Base-by-base conservation (phyloP, 2,888 invertebrate genomes). In the Troglohyphantes excavatus region DNA sequence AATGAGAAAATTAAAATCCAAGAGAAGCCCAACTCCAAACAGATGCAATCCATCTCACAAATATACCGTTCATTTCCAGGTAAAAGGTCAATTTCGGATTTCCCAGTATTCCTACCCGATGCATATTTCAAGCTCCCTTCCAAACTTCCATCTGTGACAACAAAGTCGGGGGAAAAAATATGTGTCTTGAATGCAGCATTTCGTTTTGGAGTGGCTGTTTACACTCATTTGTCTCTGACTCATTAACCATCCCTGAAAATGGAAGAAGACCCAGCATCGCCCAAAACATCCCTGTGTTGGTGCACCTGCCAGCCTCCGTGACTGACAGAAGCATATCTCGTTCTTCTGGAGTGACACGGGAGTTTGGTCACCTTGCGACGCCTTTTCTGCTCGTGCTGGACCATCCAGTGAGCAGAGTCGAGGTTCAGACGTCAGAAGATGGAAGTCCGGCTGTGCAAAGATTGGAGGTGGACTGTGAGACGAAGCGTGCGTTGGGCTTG, bases 341-440 rank as follows among this genome's bases (percentile, higher is more conserved):
- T 43, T 39, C 63, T 21, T 29, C 26, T 17, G 21, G 53, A 53
- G 53, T 53, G 53, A 53, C 53, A 53, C n/a, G 19, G n/a, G 0
- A 19, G 81, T 81, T 59, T 81, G 68, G 68, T 53, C 81, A 81
- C 81, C 81, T 81, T 81, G 81, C 81, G 53, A 81, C 68, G 81
- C 81, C 33, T 59, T 53, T n/a, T 53, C 17, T 6, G 53, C 53
- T n/a, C n/a, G 53, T 53, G 13, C 2, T 11, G 17, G 53, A 39
- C n/a, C n/a, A 53, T 53, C n/a, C n/a, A 53, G n/a, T n/a, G n/a
- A n/a, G n/a, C n/a, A n/a, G 53, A 53, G 1, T 13, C 17, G 1
- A 7, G 53, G 17, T 5, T 13, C n/a, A 17, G n/a, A 53, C 53
- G 53, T 11, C 53, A 53, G n/a, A 53, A 39, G 17, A 17, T n/a